phyloP scores from a whole-genome alignment of 2,888 invertebrate genomes.

The Malacosoma neustria region DNA sequence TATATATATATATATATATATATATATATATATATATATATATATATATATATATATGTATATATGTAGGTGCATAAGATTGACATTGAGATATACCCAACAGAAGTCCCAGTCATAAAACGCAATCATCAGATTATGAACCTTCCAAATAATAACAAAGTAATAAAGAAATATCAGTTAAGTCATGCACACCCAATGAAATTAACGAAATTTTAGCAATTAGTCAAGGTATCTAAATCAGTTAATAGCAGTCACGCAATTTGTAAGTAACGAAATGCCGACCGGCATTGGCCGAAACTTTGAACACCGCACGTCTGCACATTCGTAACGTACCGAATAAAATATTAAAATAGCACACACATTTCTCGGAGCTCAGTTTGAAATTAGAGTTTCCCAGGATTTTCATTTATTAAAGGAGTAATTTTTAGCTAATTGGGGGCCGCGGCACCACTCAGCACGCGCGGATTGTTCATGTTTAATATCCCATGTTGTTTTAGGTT shows the following conservation, averaged over 20 bases:
- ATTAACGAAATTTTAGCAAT: no score
- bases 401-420: constrained; percentile 43
- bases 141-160: no score
- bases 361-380: constrained; percentile 27
- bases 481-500: constrained; percentile 18
- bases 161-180: no score
- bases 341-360: constrained; percentile 28
- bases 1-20: no score
- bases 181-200: no score
- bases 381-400: constrained; percentile 34
- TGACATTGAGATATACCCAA: no score
- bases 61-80: no score
- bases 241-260: background rate
- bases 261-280: background rate
- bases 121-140: no score
- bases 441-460: constrained; percentile 5
- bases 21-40: no score
- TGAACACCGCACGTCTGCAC: constrained; percentile 14
- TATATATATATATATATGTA: no score
- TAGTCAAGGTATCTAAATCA: no score
- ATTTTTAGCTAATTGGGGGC: constrained; percentile 38
- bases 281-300: constrained; percentile 10
- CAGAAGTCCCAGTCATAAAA: no score
- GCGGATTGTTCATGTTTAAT: constrained; percentile 19
- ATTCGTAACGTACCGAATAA: constrained; percentile 25